Evolutionary conservation across 2,113 vertebrate genomes (phyloP).

Genomic region (Phalacrocorax brasilianus): DNA sequence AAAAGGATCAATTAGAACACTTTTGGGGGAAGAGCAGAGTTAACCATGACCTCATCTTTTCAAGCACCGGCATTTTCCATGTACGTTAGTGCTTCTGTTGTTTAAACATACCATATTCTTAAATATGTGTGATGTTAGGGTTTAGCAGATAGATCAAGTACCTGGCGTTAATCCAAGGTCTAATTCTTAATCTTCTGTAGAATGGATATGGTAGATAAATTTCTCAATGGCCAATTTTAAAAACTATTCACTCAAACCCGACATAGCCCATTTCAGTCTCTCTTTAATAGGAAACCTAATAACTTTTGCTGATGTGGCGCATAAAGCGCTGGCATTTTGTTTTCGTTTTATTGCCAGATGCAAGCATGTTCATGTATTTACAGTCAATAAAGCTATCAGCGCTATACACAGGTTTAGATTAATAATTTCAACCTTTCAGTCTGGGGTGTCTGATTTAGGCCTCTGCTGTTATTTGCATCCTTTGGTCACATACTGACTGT

Average conservation of each 20-base stretch:
- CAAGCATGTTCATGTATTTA: slow-evolving; percentile 22
- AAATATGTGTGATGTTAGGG: background rate
- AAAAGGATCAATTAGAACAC: background rate
- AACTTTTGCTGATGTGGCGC: slow-evolving; percentile 54
- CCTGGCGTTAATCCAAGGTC: slow-evolving; percentile 27
- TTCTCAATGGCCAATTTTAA: slow-evolving; percentile 47
- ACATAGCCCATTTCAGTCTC: slow-evolving; percentile 40
- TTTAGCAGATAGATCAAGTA: slow-evolving; percentile 22
- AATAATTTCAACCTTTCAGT: slow-evolving; percentile 9
- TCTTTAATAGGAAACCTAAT: slow-evolving; percentile 55
- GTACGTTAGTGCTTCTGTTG: background rate
- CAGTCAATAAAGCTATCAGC: slow-evolving; percentile 44
- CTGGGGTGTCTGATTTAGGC: background rate
- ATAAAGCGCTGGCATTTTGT: slow-evolving; percentile 56
- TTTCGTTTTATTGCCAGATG: slow-evolving; percentile 48
- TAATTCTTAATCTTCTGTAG: slow-evolving; percentile 56
- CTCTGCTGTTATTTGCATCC: background rate
- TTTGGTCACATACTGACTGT: background rate
- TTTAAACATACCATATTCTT: background rate
- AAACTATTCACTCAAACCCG: slow-evolving; percentile 48
- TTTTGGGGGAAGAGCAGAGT: background rate
- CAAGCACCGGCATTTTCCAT: background rate
- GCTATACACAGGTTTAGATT: slow-evolving; percentile 9
- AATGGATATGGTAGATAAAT: slow-evolving; percentile 56
- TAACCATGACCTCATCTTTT: background rate